phyloP scores from a whole-genome alignment of 2,888 invertebrate genomes.

The Acholoe squamosa region DNA sequence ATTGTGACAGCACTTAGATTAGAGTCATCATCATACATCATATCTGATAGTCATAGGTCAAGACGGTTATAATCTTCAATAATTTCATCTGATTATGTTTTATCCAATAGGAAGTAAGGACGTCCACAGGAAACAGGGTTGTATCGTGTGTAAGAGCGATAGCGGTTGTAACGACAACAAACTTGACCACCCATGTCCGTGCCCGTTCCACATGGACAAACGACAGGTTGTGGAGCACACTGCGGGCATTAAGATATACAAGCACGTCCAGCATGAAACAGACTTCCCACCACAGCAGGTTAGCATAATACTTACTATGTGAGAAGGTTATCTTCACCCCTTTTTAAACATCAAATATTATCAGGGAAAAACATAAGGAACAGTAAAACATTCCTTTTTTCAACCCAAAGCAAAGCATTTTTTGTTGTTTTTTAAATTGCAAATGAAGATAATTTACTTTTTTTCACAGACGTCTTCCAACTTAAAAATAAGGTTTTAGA shows the following conservation, averaged over 20 bases:
- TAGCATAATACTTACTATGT: neutral
- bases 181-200: slow-evolving; percentile 1
- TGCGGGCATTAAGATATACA: slow-evolving; percentile 15
- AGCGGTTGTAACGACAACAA: neutral
- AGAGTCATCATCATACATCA: neutral
- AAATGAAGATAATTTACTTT: no score
- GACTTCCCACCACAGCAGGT: slow-evolving; percentile 56
- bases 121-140: slow-evolving; percentile 41
- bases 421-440: no score
- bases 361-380: no score
- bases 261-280: neutral
- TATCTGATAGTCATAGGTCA: no score
- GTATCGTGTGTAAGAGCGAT: neutral
- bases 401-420: no score
- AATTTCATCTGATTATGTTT: no score
- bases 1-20: neutral
- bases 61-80: no score
- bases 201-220: neutral
- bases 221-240: neutral
- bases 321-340: no score
- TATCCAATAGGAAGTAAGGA: slow-evolving; percentile 40
- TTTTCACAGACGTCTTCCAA: no score
- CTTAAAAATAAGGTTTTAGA: neutral
- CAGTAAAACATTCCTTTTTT: no score
- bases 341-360: no score